Conservation (phyloP, 2,888 invertebrate species). For the Pyrgus malvae region DNA sequence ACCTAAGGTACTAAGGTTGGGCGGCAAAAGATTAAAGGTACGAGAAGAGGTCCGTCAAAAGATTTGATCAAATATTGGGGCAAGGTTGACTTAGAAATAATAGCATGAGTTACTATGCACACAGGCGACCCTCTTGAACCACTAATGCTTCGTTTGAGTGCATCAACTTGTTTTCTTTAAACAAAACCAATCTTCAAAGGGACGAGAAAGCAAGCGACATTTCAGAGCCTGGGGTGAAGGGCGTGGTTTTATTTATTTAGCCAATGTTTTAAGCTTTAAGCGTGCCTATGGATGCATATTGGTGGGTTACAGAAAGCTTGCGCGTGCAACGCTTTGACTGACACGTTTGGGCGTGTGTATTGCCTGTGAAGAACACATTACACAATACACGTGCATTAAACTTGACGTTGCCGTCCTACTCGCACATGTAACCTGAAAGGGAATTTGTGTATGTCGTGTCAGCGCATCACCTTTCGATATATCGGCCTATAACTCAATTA, state of each 20-base stretch:
- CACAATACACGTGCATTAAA: no score
- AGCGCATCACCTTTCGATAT: no score
- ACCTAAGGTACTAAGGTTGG: slow-evolving; percentile 40
- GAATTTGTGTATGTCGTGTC: no score
- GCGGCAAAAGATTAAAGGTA: slow-evolving; percentile 71
- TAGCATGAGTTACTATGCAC: slow-evolving; percentile 75
- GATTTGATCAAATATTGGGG: slow-evolving; percentile 74
- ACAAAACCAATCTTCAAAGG: slow-evolving; percentile 59
- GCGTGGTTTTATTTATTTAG: neutral
- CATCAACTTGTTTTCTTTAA: slow-evolving; percentile 74
- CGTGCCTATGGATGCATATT: no score
- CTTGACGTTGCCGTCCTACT: no score
- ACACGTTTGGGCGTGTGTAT: no score
- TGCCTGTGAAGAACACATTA: no score
- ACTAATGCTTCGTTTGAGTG: slow-evolving; percentile 67
- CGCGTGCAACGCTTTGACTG: no score
- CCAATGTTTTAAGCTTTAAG: no score
- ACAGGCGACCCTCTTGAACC: slow-evolving; percentile 67
- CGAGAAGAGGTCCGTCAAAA: slow-evolving; percentile 56
- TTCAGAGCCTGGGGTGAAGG: slow-evolving; percentile 6
- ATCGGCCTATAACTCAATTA: no score
- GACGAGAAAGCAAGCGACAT: slow-evolving; percentile 21
- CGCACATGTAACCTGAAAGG: no score
- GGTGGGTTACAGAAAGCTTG: no score
- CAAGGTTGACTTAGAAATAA: slow-evolving; percentile 76